Base-by-base conservation (phyloP, 2,113 vertebrate genomes). In the Pelobates fuscus region DNA sequence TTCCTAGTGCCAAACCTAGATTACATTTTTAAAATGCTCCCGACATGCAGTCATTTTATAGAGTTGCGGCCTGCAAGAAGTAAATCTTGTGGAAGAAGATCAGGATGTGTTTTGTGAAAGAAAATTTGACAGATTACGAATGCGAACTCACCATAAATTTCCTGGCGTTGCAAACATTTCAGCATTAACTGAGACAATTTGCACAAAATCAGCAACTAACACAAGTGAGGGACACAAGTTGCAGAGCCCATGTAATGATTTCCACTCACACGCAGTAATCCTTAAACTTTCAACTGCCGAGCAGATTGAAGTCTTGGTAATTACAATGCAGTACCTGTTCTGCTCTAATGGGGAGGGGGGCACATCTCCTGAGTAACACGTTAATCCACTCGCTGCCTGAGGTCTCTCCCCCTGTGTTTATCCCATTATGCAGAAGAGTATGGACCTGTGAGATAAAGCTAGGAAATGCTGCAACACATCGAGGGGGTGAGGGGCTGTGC, bases 181-280 rank as follows among this genome's bases (percentile, higher is more conserved):
- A 67, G 57, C 79, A 61, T 83, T 83, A 83, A 77, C 52, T 67
- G 77, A 73, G 64, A 68, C 80, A 80, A 79, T 79, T 86, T 82
- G 78, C 78, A 83, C 26, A 85, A 82, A 77, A 68, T 67, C 64
- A 68, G 65, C 73, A 54, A 63, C 43, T 72, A 72, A 52, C 44
- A 79, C 65, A 54, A 68, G 79, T 80, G 69, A 52, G 70, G 83
- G 83, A 77, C 78, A 81, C 79, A 82, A 73, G 75, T 3, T 61
- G 77, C 79, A 75, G 80, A 81, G 81, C 80, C 79, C 81, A 84
- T 80, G 46, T 82, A 82, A 80, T 82, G 77, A 85, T 80, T 82
- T 83, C 77, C 1, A 77, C 82, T 77, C 80, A 84, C 78, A 84
- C 77, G 32, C 80, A 80, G 75, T 86, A 84, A 83, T 82, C 82